Conservation (phyloP, 2,113 vertebrate species). For the Heteronetta atricapilla region DNA sequence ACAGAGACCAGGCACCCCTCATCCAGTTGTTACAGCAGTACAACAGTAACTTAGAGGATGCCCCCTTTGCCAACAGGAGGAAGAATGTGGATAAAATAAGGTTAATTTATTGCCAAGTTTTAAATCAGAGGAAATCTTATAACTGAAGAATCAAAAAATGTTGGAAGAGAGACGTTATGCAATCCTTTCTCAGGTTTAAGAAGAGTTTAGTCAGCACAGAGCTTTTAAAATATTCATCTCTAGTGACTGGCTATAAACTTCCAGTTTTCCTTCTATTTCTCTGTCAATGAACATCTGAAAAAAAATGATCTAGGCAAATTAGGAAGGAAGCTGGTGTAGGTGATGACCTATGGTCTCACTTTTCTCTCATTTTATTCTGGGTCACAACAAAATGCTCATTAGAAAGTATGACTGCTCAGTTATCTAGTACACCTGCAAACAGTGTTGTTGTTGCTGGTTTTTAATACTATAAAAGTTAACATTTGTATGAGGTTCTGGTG, state of each 20-base stretch:
- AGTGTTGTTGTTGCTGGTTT: not conserved
- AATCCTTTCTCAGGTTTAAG: not conserved
- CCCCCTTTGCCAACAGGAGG: not conserved
- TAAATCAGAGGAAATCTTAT: not conserved
- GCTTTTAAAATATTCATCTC: not conserved
- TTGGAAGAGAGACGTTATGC: not conserved
- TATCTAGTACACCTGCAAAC: not conserved
- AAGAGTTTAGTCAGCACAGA: not conserved
- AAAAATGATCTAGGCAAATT: not conserved
- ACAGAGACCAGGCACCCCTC: not conserved
- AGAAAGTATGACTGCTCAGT: not conserved
- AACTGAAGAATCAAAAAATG: not conserved
- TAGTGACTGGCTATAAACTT: not conserved
- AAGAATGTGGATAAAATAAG: not conserved
- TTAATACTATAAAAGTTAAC: conserved; percentile 1
- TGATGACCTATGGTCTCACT: not conserved
- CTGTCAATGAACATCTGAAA: not conserved
- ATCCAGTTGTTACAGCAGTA: too few relatives aligned
- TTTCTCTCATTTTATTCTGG: not conserved
- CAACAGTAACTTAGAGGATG: accelerated
- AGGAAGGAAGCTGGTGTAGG: not conserved
- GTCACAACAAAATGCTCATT: not conserved
- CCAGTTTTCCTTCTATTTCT: not conserved
- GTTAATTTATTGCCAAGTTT: not conserved
- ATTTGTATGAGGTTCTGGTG: not conserved